Conservation (phyloP, 2,888 invertebrate species). For the Dioctria linearis region DNA sequence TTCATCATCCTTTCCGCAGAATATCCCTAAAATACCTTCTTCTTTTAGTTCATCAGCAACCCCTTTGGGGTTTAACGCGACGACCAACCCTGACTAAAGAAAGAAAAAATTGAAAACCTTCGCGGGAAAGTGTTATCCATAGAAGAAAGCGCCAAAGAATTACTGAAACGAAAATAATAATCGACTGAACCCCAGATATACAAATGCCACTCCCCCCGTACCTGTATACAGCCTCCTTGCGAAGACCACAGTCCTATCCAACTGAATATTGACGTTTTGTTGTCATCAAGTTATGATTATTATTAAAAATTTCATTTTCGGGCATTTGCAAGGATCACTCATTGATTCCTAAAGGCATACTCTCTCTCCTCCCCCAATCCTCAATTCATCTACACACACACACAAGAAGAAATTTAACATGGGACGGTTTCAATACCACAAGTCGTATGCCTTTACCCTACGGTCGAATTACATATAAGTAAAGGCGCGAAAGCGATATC, state of each 20-base stretch:
- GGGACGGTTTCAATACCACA: too few relatives aligned
- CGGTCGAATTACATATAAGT: conserved; percentile 19
- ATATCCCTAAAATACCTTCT: conserved; percentile 8
- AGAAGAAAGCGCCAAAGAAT: conserved; percentile 35
- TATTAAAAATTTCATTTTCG: conserved; percentile 50
- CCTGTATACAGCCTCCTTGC: not conserved
- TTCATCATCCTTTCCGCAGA: conserved; percentile 7
- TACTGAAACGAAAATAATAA: conserved; percentile 43
- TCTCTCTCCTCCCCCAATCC: not conserved
- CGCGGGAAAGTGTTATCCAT: not conserved
- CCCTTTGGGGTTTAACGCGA: conserved; percentile 33
- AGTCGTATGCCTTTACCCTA: not conserved
- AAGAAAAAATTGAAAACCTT: not conserved
- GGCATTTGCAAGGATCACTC: conserved; percentile 41
- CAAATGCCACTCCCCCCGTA: not conserved
- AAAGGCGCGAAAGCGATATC: conserved; percentile 36
- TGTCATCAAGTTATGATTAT: conserved; percentile 48
- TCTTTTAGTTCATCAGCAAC: conserved; percentile 11
- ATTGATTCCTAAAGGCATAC: conserved; percentile 37
- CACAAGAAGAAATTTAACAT: too few relatives aligned
- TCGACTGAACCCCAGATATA: not conserved
- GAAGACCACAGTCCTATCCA: not conserved
- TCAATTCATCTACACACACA: too few relatives aligned
- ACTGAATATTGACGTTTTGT: conserved; percentile 8
- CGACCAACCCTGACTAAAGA: not conserved